Evolutionary conservation across 1,140 invertebrate genomes (phyloP).

Genomic region (Solenopsis fugax): DNA sequence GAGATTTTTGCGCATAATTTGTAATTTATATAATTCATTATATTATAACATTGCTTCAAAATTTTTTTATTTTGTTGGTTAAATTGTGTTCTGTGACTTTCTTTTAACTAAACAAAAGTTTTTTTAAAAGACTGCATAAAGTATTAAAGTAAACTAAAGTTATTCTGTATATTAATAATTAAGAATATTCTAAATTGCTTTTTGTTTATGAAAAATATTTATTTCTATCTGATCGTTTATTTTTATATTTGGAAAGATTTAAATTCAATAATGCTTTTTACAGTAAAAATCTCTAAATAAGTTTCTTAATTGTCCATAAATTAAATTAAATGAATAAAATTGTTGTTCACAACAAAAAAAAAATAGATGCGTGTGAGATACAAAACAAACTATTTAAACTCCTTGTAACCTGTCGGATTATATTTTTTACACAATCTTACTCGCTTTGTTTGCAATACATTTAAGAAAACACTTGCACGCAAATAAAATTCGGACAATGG

Average conservation of each 20-base stretch:
- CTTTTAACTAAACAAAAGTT: background rate
- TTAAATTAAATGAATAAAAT: constrained; percentile 13
- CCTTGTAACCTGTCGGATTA: background rate
- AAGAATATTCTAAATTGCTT: background rate
- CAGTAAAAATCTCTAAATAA: background rate
- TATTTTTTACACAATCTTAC: background rate
- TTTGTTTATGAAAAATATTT: background rate
- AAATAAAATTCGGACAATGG: constrained; percentile 38
- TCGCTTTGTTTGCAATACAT: background rate
- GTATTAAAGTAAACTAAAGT: background rate
- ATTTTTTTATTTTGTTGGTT: background rate
- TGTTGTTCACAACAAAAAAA: background rate
- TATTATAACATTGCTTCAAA: background rate
- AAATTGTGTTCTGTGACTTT: background rate
- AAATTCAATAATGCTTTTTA: background rate
- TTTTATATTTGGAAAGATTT: background rate
- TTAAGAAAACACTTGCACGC: background rate
- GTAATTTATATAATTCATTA: background rate
- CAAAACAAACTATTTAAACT: background rate
- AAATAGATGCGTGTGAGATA: background rate
- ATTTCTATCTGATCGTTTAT: background rate
- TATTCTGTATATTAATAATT: background rate
- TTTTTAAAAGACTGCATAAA: background rate
- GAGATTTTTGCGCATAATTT: background rate
- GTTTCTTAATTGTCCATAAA: background rate